Percentiles rank a stretch among this genome's conserved stretches.
Evolutionary conservation across 2,888 invertebrate species (phyloP).

Genomic region (Drepanosiphum platanoidis): DNA sequence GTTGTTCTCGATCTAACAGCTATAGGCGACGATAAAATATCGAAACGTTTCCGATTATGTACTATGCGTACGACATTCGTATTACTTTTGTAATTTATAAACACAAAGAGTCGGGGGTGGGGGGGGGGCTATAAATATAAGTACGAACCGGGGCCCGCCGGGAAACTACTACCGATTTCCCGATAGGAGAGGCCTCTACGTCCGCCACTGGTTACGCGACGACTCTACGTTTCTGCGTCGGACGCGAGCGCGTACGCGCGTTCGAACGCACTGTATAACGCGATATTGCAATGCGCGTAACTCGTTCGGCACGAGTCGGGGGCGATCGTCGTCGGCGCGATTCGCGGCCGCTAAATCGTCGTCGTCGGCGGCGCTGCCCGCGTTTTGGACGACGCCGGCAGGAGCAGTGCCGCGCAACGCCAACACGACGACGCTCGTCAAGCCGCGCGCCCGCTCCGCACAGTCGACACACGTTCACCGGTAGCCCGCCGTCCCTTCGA

Average conservation of each 20-base stretch:
- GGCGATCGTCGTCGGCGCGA: conserved; percentile 11
- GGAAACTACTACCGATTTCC: no score
- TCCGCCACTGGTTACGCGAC: no score
- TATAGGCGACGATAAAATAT: no score
- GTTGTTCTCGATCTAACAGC: no score
- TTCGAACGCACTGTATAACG: not conserved
- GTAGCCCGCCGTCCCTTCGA: not conserved
- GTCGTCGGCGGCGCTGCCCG: conserved; percentile 38
- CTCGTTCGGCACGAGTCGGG: conserved; percentile 46
- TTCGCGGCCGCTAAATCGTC: not conserved
- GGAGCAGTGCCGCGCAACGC: conserved; percentile 51
- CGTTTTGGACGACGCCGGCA: conserved; percentile 25
- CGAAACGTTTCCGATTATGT: no score
- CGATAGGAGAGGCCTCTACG: no score
- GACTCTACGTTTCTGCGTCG: not conserved
- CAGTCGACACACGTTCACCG: not conserved
- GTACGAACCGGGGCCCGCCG: no score
- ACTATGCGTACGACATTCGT: no score
- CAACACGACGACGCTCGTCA: conserved; percentile 50
- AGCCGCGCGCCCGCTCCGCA: not conserved
- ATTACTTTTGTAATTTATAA: no score
- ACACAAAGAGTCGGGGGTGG: no score
- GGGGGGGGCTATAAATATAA: no score
- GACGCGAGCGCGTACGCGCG: not conserved
- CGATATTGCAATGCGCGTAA: not conserved